Evolutionary conservation across 1,140 invertebrate genomes (phyloP), one percentile per base, ranked within the genome.

Genomic region (Melipona quadrifasciata): DNA sequence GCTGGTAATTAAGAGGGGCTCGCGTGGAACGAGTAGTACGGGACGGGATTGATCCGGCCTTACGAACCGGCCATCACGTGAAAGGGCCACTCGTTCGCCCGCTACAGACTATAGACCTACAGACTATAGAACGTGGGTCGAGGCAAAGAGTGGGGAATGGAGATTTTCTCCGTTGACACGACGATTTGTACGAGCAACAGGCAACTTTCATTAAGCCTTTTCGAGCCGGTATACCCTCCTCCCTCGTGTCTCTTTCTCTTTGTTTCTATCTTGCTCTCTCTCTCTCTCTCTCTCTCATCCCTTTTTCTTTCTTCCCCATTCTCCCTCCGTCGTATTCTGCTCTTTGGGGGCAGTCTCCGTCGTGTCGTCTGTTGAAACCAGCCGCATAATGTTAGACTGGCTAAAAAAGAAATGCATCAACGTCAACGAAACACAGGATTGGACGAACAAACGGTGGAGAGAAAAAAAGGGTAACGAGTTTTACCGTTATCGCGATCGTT

Each of bases 121-220:
- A 47, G 8, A 47, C 39, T 47, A 47, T 47, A 47, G 39, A 47
- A 6, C 39, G 39, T 47, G 39, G 82, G 78, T 58, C 39, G 79
- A 16, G 11, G 57, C 72, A 65, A 65, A 70, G 65, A 81, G 57
- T 12, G 72, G 61, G 77, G 51, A 67, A 82, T 80, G 75, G 84
- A 88, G 87, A 88, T 88, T 88, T 88, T 88, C 84, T 89, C 87
- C 71, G 88, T 90, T 84, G 86, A 90, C 90, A 84, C 79, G 87
- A 87, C 89, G 86, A 92, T 92, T 92, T 91, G 89, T 87, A 87
- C 89, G 88, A 92, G 92, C 92, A 92, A 92, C 92, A 92, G 92
- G 92, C 92, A 92, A 92, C 91, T 92, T 92, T 92, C 91, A 92
- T 92, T 91, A 92, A 92, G 91, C 91, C 91, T 92, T 91, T 92